Conservation (phyloP, 1,140 invertebrate genomes). For the Colletes gigas region DNA sequence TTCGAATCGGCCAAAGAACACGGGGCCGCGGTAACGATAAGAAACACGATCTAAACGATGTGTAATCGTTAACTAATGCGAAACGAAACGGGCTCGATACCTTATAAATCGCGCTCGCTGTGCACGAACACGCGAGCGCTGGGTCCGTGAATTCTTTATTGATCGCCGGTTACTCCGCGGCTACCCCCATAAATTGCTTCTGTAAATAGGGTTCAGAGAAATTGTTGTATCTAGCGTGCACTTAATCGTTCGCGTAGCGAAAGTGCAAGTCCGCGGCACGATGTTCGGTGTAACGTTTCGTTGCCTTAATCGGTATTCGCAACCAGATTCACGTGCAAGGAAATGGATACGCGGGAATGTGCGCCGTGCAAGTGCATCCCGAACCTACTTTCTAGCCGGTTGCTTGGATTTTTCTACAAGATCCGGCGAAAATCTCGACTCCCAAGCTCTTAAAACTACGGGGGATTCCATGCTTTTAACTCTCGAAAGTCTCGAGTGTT, state of each 20-base stretch:
- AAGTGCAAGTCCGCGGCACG: constrained; percentile 37
- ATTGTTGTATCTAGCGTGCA: constrained; percentile 43
- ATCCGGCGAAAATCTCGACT: too few species aligned
- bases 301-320: constrained; percentile 31
- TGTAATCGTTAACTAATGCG: constrained; percentile 54
- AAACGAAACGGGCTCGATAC: constrained; percentile 44
- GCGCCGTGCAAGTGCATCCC: constrained; percentile 9
- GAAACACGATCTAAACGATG: constrained; percentile 52
- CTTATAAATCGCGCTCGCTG: constrained; percentile 37
- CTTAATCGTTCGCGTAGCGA: constrained; percentile 28
- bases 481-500: too few species aligned
- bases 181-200: constrained; percentile 41
- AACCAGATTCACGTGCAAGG: constrained; percentile 11
- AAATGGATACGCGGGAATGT: background rate
- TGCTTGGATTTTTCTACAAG: background rate
- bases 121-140: constrained; percentile 28
- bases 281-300: constrained; percentile 24
- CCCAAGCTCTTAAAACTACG: too few species aligned
- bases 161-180: constrained; percentile 3
- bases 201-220: constrained; percentile 44
- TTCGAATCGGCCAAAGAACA: constrained; percentile 14
- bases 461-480: too few species aligned
- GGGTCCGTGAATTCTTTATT: constrained; percentile 47
- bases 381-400: constrained; percentile 12
- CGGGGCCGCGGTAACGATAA: constrained; percentile 33